Percentiles rank a stretch among this genome's conserved stretches.
Evolutionary conservation across 2,113 vertebrate species (phyloP).

Genomic region (Leucoraja erinaceus): DNA sequence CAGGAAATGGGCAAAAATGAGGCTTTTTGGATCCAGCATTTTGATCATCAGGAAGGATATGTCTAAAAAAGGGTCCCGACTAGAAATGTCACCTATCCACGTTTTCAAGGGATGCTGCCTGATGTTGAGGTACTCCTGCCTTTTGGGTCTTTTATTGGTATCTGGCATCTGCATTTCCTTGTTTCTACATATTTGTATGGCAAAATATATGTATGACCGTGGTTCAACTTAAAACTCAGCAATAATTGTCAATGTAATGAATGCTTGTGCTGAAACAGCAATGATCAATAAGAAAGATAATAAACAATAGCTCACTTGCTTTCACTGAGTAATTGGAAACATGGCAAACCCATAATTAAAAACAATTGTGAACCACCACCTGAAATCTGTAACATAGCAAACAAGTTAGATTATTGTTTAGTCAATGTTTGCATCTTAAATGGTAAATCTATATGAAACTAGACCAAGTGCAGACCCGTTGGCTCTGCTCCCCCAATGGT

Average conservation of each 20-base stretch:
- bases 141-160: no score
- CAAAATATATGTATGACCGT: not conserved
- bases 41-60: no score
- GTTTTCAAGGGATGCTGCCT: no score
- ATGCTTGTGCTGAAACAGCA: not conserved
- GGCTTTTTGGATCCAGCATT: no score
- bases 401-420: not conserved
- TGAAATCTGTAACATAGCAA: not conserved
- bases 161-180: no score
- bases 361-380: not conserved
- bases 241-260: not conserved
- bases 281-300: constrained; percentile 3
- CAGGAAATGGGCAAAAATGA: no score
- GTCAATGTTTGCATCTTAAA: not conserved
- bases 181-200: no score
- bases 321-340: not conserved
- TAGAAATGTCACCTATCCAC: no score
- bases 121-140: no score
- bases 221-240: not conserved
- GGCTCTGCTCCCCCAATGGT: no score
- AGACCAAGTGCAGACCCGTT: no score
- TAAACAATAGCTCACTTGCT: not conserved
- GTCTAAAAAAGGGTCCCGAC: no score
- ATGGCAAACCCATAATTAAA: not conserved
- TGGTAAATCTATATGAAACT: not conserved